phyloP scores from a whole-genome alignment of 2,888 invertebrate species.

The Nomada fucata region DNA sequence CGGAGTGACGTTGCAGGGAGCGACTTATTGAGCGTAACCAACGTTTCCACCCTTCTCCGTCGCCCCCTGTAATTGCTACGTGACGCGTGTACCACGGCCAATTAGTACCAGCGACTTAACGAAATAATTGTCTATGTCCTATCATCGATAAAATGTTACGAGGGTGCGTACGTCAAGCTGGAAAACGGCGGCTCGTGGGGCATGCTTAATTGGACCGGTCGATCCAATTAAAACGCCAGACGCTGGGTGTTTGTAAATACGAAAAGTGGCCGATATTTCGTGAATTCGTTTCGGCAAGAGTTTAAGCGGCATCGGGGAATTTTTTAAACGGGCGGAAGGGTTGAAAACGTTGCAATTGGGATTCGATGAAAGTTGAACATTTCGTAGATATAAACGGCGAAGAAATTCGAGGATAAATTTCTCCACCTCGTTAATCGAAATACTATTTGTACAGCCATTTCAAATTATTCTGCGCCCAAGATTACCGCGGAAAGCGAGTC shows the following conservation, averaged over 20 bases:
- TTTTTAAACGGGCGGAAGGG: not conserved
- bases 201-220: too few relatives aligned
- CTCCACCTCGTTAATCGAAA: not conserved
- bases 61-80: constrained; percentile 63
- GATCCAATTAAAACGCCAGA: too few relatives aligned
- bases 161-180: constrained; percentile 15
- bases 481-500: not conserved
- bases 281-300: too few relatives aligned
- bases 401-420: not conserved
- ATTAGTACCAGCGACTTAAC: constrained; percentile 67
- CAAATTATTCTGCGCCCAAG: not conserved
- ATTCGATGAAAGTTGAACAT: not conserved
- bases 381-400: not conserved
- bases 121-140: constrained; percentile 60
- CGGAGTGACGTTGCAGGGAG: not conserved
- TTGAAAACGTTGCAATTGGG: not conserved
- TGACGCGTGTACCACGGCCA: constrained; percentile 59
- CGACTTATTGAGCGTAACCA: constrained; percentile 69
- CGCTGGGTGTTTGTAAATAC: too few relatives aligned
- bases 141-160: constrained; percentile 43
- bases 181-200: too few relatives aligned
- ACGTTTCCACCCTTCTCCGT: constrained; percentile 54
- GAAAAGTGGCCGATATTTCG: too few relatives aligned
- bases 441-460: not conserved
- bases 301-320: not conserved